phyloP scores from a whole-genome alignment of 2,888 invertebrate genomes.

The Chrysolina oricalcia region DNA sequence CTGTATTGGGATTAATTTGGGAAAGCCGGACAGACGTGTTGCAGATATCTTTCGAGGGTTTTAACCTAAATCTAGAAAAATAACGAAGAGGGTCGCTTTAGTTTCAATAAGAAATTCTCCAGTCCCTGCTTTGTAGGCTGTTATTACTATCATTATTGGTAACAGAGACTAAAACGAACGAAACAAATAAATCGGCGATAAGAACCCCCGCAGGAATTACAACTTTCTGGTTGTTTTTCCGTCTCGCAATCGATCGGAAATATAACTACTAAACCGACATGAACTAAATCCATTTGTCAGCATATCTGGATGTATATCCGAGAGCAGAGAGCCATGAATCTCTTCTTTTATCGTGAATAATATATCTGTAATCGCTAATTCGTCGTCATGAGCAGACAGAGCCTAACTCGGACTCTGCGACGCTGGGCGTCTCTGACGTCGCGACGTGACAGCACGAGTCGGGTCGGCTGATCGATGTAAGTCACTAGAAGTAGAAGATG shows the following conservation, averaged over 20 bases:
- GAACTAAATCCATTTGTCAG: slow-evolving; percentile 17
- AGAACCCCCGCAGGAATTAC: too few relatives aligned
- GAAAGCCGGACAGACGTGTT: too few relatives aligned
- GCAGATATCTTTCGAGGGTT: too few relatives aligned
- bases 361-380: slow-evolving; percentile 56
- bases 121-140: too few relatives aligned
- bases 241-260: background rate
- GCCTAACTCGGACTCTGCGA: slow-evolving; percentile 55
- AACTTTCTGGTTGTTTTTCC: background rate
- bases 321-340: slow-evolving; percentile 48
- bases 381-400: slow-evolving; percentile 46
- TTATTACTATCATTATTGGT: too few relatives aligned
- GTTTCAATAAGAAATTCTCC: too few relatives aligned
- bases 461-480: slow-evolving; percentile 51
- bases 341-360: slow-evolving; percentile 49
- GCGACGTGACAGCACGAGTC: slow-evolving; percentile 34
- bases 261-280: background rate
- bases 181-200: too few relatives aligned
- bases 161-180: too few relatives aligned
- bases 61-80: too few relatives aligned
- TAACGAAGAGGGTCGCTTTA: too few relatives aligned
- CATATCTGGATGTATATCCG: slow-evolving; percentile 12
- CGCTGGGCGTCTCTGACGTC: slow-evolving; percentile 51
- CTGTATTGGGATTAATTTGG: too few relatives aligned
- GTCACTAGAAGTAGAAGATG: slow-evolving; percentile 33